A percentile compares a stretch with the other conserved stretches of the same genome.
phyloP scores from a whole-genome alignment of 53 echinoderm and acorn worm species.

The Hippasteria phrygiana region DNA sequence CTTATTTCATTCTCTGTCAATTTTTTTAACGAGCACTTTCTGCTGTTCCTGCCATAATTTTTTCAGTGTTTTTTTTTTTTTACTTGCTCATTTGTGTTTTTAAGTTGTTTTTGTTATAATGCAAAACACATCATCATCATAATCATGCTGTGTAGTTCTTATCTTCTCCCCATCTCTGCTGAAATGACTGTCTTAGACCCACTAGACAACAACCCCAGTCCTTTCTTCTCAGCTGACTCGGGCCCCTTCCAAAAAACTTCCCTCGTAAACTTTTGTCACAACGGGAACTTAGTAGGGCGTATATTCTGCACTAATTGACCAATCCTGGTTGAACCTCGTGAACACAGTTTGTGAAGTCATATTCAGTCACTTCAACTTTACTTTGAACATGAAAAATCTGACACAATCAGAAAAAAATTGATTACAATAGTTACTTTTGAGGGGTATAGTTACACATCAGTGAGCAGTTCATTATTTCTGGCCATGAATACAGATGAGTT shows the following conservation, averaged over 20 bases:
- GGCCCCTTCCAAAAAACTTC: background rate
- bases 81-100: background rate
- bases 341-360: no score
- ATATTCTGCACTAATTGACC: no score
- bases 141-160: conserved; percentile 7
- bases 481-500: no score
- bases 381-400: no score
- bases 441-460: no score
- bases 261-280: background rate
- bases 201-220: background rate
- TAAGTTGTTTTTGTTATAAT: conserved; percentile 2
- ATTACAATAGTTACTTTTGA: no score
- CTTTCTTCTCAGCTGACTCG: background rate
- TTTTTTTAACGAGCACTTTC: background rate
- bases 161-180: background rate
- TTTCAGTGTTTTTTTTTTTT: background rate
- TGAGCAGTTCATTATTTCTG: no score
- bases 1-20: background rate
- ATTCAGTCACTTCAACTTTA: no score
- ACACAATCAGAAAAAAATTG: no score
- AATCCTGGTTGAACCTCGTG: no score
- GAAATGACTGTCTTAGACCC: background rate
- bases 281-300: no score
- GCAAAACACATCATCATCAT: background rate
- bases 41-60: background rate